Evolutionary conservation across 2,113 vertebrate species (phyloP).

Genomic region (Diadophis punctatus): DNA sequence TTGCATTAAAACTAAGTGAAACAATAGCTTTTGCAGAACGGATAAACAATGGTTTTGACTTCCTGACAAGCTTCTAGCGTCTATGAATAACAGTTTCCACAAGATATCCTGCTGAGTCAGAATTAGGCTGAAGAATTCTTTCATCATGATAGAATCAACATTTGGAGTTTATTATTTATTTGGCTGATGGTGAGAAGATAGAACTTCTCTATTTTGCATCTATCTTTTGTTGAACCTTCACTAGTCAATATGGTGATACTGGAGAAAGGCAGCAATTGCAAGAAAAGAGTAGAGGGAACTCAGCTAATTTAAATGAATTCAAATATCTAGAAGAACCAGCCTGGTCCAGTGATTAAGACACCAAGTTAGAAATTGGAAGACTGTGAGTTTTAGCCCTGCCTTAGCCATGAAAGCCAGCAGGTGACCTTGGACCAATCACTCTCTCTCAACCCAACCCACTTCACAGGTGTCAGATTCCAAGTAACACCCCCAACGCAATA

Average conservation of each 20-base stretch:
- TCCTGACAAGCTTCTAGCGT: not conserved
- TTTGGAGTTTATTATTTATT: not conserved
- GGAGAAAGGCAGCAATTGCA: not conserved
- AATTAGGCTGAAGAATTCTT: not conserved
- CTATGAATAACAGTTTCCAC: not conserved
- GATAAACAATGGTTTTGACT: not conserved
- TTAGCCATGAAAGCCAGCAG: not conserved
- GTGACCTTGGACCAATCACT: not conserved
- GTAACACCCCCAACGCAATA: no score
- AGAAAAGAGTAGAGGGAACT: not conserved
- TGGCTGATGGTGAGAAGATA: not conserved
- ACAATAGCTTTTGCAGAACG: not conserved
- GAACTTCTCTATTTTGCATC: not conserved
- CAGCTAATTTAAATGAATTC: not conserved
- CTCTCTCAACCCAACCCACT: not conserved
- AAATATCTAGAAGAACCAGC: not conserved
- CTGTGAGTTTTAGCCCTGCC: not conserved
- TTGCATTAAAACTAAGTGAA: not conserved
- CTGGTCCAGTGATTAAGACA: not conserved
- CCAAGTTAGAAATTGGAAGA: not conserved
- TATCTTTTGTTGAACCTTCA: not conserved
- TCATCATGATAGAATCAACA: not conserved
- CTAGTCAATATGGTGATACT: not conserved
- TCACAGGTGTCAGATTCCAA: no score
- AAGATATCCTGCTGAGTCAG: not conserved